Percentiles rank a stretch among this genome's conserved stretches.
These are phyloP conservation scores for Perdita meconis DNA, from an alignment of 2,888 invertebrate species.

Conservation along the genomic window DNA sequence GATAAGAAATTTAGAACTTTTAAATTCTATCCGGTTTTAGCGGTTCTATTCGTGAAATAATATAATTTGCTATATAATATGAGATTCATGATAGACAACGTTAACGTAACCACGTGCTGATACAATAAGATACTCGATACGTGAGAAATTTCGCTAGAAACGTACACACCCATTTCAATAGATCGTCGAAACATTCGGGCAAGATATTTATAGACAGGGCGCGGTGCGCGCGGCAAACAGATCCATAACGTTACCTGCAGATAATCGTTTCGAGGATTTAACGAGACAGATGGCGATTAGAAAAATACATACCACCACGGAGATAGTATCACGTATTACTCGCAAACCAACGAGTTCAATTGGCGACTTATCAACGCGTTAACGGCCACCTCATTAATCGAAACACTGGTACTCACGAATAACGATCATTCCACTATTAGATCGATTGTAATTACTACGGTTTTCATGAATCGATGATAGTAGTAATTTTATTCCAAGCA, in stretches of 20 bases:
- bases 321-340: slow-evolving; percentile 15
- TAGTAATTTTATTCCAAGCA: too few relatives aligned
- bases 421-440: not conserved
- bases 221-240: slow-evolving; percentile 25
- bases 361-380: slow-evolving; percentile 5
- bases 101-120: slow-evolving; percentile 21
- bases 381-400: not conserved
- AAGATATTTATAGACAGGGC: slow-evolving; percentile 3
- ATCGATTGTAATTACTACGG: too few relatives aligned
- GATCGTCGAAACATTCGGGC: slow-evolving; percentile 41
- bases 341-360: not conserved
- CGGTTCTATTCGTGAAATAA: too few relatives aligned
- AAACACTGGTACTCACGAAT: not conserved
- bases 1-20: too few relatives aligned
- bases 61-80: not conserved
- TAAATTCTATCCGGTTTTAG: too few relatives aligned
- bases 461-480: too few relatives aligned
- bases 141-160: slow-evolving; percentile 47
- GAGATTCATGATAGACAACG: slow-evolving; percentile 11
- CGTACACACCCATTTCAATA: slow-evolving; percentile 58
- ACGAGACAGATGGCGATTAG: slow-evolving; percentile 11
- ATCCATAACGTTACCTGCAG: slow-evolving; percentile 17
- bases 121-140: slow-evolving; percentile 37
- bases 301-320: not conserved
- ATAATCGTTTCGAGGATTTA: slow-evolving; percentile 16